Base-by-base conservation (phyloP, 2,888 invertebrate genomes). In the Melinaea menophilus region DNA sequence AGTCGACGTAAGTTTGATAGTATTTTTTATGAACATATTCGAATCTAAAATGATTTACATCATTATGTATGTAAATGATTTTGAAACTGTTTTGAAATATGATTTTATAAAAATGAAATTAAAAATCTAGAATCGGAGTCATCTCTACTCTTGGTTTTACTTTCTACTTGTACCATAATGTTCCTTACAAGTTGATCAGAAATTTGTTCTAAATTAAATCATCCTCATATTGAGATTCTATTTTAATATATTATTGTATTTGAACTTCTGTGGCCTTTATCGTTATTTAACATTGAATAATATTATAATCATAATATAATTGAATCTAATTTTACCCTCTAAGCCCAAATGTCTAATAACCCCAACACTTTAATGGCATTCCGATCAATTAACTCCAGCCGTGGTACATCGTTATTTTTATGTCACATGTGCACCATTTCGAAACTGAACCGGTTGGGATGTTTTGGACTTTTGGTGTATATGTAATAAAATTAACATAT, bases 401-500 rank as follows among this genome's bases (percentile, higher is more conserved):
- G 67, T 71, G 75, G 77, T 72, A 74, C 77, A 85, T 82, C 83
- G 79, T 81, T 75, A 83, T 80, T 85, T 83, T 85, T 81, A 80
- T 86, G 84, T 84, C 85, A 86, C 80, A 82, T 84, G 81, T 80
- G 83, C 82, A 85, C 82, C 80, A 85, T 87, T 86, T 88, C 82
- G 81, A 86, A 82, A 84, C 78, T 71, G 72, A 88, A 88, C 88
- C 88, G 88, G 89, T 89, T 84, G 74, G 78, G 81, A 82, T 85
- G 74, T 85, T 88, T 87, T 80, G 37, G 37, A 37, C 37, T 37
- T 37, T 37, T 37, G 37, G 79, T 81, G 84, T 77, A 82, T 83
- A 81, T 81, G 85, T 86, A 86, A 87, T 88, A 88, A 89, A 89
- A 89, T 88, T 87, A 83, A 81, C 86, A 88, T 89, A 88, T 88